phyloP scores from a whole-genome alignment of 2,113 vertebrate genomes.

The Phodopus roborovskii region DNA sequence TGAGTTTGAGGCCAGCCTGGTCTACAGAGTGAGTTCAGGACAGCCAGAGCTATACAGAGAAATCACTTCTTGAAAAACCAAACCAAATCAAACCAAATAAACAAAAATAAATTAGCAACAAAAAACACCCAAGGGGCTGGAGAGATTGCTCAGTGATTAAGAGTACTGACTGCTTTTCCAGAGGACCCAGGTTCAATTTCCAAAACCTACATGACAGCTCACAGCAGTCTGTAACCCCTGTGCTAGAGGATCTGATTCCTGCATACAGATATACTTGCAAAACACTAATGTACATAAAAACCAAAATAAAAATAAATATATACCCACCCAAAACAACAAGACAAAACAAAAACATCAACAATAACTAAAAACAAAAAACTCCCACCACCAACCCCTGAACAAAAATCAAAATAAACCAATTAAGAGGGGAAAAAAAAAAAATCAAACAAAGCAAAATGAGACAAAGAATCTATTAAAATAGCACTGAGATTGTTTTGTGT shows the following conservation, averaged over 20 bases:
- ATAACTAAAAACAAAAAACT: background rate
- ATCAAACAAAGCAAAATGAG: background rate
- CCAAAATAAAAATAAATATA: no score
- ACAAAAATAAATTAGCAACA: background rate
- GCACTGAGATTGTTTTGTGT: background rate
- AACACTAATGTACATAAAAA: no score
- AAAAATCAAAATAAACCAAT: background rate
- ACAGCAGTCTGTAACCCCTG: no score
- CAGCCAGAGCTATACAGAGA: background rate
- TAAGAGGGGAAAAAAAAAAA: rapidly evolving
- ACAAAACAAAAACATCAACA: background rate
- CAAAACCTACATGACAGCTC: no score
- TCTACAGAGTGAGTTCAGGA: background rate
- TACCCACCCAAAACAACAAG: background rate
- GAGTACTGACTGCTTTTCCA: no score
- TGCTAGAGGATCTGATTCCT: no score
- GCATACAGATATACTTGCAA: no score
- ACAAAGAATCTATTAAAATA: background rate
- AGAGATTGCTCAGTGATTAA: no score
- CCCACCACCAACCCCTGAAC: background rate
- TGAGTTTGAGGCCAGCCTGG: background rate
- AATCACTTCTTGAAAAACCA: background rate
- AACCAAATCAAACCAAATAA: background rate
- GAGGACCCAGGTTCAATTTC: no score
- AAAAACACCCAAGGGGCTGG: background rate